Conservation (phyloP, 2,888 invertebrate genomes). For the Anaspis maculata region DNA sequence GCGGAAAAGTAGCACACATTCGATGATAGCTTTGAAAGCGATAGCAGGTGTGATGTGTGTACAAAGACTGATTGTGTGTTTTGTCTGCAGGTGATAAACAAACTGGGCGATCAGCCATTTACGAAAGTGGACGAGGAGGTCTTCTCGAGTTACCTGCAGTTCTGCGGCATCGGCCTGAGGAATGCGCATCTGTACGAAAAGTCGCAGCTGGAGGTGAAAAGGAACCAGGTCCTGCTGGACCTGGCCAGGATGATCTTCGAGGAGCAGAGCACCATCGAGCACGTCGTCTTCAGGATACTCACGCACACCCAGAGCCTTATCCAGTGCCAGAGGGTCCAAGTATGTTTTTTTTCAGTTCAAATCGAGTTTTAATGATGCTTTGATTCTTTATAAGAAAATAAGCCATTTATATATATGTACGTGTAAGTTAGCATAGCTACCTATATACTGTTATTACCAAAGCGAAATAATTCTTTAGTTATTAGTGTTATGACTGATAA, state of each 20-base stretch:
- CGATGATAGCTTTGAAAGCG: too few species aligned
- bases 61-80: too few species aligned
- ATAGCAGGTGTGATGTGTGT: too few species aligned
- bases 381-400: neutral
- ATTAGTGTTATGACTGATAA: too few species aligned
- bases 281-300: constrained; percentile 87
- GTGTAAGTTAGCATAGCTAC: too few species aligned
- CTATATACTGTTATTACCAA: too few species aligned
- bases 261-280: constrained; percentile 93
- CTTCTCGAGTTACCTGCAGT: constrained; percentile 87
- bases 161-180: constrained; percentile 90
- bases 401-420: too few species aligned
- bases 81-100: constrained; percentile 89
- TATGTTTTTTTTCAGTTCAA: constrained; percentile 30
- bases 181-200: constrained; percentile 95
- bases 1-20: too few species aligned
- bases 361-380: neutral
- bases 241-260: constrained; percentile 95
- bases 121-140: constrained; percentile 82
- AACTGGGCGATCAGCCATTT: constrained; percentile 76
- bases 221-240: constrained; percentile 89
- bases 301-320: constrained; percentile 91
- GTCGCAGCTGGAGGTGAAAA: constrained; percentile 88
- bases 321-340: constrained; percentile 91
- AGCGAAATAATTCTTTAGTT: too few species aligned